Base-by-base conservation (phyloP, 2,888 invertebrate species). In the Neocrepidodera transversa region DNA sequence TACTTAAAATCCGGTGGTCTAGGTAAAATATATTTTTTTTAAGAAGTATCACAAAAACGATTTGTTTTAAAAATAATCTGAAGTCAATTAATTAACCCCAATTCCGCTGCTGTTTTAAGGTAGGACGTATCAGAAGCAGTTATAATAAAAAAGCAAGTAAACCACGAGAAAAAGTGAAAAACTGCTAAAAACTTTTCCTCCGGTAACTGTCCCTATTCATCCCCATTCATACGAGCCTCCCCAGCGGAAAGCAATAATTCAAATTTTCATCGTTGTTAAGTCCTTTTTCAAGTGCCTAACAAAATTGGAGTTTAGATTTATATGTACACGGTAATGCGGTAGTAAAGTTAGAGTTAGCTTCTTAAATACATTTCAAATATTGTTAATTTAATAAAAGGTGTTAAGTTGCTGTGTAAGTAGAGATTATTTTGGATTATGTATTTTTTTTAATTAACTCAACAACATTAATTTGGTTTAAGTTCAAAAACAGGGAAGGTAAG, bases 201-300 rank as follows among this genome's bases (percentile, higher is more conserved):
- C 35, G 53, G 53, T 53, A 52, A 52, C 40, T 30, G 52, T 36
- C 10, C 28, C 35, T 53, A 53, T 53, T 53, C 53, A 53, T 36
- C 10, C 28, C 35, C 45, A 53, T 53, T 53, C 53, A 53, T 32
- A 11, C 53, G 17, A 13, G 16, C 2, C 43, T 16, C 30, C 53
- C 10, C 17, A 23, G 23, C 45, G 51, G 51, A 51, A 40, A 42
- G 40, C 51, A 14, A 45, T 53, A 54, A 54, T 54, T 54, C 54
- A 45, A 26, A 54, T 45, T 47, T 54, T 47, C 36, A 47, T 45
- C 53, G 45, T 36, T 54, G 45, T 45, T 36, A 47, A 36, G 54
- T 47, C 17, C 28, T 47, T 53, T 54, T 36, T 36, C 45, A 26
- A 45, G 36, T 26, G 26, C 36, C 45, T 45, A 36, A 42, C 54